Conservation (phyloP, 2,888 invertebrate species). For the Hypercompe scribonia region DNA sequence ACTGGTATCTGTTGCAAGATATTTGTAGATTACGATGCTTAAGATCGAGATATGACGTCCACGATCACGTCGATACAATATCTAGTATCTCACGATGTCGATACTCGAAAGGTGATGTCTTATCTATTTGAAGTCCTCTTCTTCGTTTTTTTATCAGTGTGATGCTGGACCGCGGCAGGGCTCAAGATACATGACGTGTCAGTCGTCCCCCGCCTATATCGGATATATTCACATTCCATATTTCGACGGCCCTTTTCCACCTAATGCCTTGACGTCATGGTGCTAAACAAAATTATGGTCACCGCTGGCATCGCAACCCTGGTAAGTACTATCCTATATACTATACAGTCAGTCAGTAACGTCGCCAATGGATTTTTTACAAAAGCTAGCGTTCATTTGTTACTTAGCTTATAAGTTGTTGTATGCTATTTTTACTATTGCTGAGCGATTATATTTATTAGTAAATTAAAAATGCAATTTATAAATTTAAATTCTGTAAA, state of each 20-base stretch:
- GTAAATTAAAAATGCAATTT: not conserved
- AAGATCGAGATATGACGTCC: slow-evolving; percentile 34
- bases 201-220: slow-evolving; percentile 14
- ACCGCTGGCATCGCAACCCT: slow-evolving; percentile 59
- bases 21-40: slow-evolving; percentile 10
- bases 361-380: not conserved
- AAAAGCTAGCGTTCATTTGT: not conserved
- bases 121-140: slow-evolving; percentile 54
- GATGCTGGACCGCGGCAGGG: slow-evolving; percentile 56
- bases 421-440: not conserved
- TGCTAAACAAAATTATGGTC: slow-evolving; percentile 58
- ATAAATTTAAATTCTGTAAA: too few species aligned
- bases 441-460: slow-evolving; percentile 2
- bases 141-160: slow-evolving; percentile 53
- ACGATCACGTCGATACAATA: slow-evolving; percentile 23
- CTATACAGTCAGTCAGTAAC: not conserved
- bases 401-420: not conserved
- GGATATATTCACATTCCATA: slow-evolving; percentile 26
- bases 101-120: slow-evolving; percentile 39
- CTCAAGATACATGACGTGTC: slow-evolving; percentile 34
- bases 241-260: slow-evolving; percentile 3
- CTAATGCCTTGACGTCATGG: slow-evolving; percentile 42
- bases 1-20: slow-evolving; percentile 11
- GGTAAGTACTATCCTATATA: slow-evolving; percentile 50
- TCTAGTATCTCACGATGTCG: slow-evolving; percentile 44